Evolutionary conservation across 2,113 vertebrate species (phyloP).

Genomic region (Synchiropus splendidus): DNA sequence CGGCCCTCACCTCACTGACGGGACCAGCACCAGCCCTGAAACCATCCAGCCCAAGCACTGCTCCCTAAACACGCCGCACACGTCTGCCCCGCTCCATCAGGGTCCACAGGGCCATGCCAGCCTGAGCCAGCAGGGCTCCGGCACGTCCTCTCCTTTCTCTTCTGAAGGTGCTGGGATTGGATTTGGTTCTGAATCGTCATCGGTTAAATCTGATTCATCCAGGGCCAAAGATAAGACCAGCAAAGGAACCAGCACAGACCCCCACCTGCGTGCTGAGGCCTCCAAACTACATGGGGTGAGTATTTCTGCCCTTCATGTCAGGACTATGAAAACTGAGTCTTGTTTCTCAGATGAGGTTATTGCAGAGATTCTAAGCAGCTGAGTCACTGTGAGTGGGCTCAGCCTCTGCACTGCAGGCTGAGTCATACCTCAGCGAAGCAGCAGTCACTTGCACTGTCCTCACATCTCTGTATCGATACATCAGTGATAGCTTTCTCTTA

Average conservation of each 20-base stretch:
- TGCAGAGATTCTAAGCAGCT: conserved; percentile 25
- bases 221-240: conserved; percentile 34
- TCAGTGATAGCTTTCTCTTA: too few species aligned
- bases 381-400: conserved; percentile 40
- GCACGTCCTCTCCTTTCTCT: conserved; percentile 17
- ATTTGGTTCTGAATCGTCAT: conserved; percentile 48
- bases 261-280: conserved; percentile 16
- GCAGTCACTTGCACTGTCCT: too few species aligned
- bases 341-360: too few species aligned
- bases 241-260: conserved; percentile 36
- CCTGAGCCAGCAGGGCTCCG: conserved; percentile 1
- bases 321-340: too few species aligned
- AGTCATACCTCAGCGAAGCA: conserved; percentile 50
- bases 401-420: conserved; percentile 25
- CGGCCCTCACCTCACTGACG: conserved; percentile 39
- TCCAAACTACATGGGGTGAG: conserved; percentile 46
- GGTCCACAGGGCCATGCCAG: conserved; percentile 12
- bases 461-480: neutral
- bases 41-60: conserved; percentile 30
- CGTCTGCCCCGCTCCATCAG: conserved; percentile 4
- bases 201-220: conserved; percentile 49
- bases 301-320: too few species aligned
- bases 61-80: conserved; percentile 21
- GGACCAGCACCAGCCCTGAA: conserved; percentile 58
- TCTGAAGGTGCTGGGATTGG: conserved; percentile 15